Evolutionary conservation across 2,113 vertebrate genomes (phyloP), one percentile per base, ranked within the genome.

Genomic region (Ia io): DNA sequence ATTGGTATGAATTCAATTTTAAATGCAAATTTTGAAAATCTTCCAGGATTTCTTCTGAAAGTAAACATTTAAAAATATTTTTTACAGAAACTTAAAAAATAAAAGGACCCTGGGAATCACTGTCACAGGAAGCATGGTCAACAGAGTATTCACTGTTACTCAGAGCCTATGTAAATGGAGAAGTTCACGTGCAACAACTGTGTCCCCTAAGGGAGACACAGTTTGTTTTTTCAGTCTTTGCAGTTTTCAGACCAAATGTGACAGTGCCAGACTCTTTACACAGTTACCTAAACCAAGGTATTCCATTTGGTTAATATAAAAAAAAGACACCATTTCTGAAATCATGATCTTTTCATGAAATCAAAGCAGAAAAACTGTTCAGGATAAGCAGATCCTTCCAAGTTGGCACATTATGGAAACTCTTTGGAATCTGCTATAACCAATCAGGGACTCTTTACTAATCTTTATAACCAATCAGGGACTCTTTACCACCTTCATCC

Each of bases 371-470:
- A 90, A 84, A 80, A 51, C 5, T 25, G 12, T 11, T 18, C 20
- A n/a, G n/a, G 67, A 49, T 71, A 87, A 73, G 22, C 17, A 30
- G 37, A 10, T 40, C 18, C 35, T 86, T 77, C 17, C 1, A 3
- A 42, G 9, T 0, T 17, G 65, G 20, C 12, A 3, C 28, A 32
- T 35, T 35, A 93, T 8, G 59, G 78, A 20, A 80, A 47, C 1
- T 83, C 91, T 59, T 17, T 47, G 51, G 95, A 6, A 90, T 86
- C 89, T 40, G 77, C 91, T 98, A 10, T 98, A 98, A 17, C 97
- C 98, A 83, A 97, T 95, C 80, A 98, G 95, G 88, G 98, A 94
- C 73, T 98, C 98, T 1, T 98, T 97, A 61, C 84, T 37, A 37
- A 37, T 37, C 37, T 37, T 37, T 37, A 37, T 37, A 37, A 37